Percentiles rank a stretch among this genome's conserved stretches.
These are phyloP conservation scores for Apeira syringaria DNA, from an alignment of 2,888 invertebrate species.

Conservation along the genomic window DNA sequence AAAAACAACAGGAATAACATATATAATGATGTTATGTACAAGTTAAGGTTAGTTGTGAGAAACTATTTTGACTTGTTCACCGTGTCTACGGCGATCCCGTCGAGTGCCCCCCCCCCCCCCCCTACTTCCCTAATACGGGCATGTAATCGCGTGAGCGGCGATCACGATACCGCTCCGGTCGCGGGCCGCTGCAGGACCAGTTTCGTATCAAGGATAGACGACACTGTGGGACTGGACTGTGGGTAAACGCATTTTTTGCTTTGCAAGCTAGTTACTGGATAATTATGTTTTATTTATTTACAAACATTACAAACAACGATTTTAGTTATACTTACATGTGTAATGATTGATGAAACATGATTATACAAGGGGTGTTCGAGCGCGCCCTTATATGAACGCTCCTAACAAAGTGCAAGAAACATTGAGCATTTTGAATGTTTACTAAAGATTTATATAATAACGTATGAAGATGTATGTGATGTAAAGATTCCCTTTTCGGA, in stretches of 20 bases:
- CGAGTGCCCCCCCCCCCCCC: conserved; percentile 27
- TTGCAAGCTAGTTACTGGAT: conserved; percentile 15
- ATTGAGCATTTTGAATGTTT: no score
- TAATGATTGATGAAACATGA: no score
- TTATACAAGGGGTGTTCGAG: no score
- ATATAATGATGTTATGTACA: no score
- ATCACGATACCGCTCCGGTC: conserved; percentile 27
- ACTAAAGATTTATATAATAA: no score
- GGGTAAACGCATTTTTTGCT: conserved; percentile 33
- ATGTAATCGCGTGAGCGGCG: conserved; percentile 23
- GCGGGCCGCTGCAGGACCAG: conserved; percentile 29
- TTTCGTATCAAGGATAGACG: conserved; percentile 28
- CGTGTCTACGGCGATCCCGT: conserved; percentile 21
- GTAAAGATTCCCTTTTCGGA: no score
- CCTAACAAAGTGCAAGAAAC: no score
- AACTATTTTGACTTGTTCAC: conserved; percentile 29
- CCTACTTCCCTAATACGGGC: conserved; percentile 28
- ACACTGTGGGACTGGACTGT: conserved; percentile 34
- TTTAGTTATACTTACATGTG: no score
- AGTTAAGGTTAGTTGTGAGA: conserved; percentile 30
- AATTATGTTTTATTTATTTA: conserved; percentile 32
- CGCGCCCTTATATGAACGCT: no score
- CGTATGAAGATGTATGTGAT: no score
- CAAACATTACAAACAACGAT: no score
- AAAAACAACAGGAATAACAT: conserved; percentile 17